Evolutionary conservation across 2,888 invertebrate genomes (phyloP).

Genomic region (Papilio gigon): DNA sequence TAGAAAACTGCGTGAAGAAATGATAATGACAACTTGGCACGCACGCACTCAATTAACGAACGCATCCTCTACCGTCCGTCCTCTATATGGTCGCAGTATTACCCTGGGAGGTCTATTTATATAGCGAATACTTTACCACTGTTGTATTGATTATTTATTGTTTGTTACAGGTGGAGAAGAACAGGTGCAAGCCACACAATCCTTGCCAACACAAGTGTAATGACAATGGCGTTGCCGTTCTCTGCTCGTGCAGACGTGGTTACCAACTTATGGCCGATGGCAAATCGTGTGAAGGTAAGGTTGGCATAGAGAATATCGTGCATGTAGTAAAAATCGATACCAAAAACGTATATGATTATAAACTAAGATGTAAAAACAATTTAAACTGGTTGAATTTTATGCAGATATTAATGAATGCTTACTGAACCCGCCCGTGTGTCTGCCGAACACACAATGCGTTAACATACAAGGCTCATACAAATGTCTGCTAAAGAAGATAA

Average conservation of each 20-base stretch:
- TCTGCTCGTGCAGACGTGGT: conserved; percentile 88
- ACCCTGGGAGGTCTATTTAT: too few species aligned
- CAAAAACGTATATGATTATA: too few species aligned
- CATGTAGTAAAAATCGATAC: too few species aligned
- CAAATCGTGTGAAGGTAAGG: conserved; percentile 84
- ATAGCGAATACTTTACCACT: neutral
- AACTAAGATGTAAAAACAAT: too few species aligned
- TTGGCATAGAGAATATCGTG: too few species aligned
- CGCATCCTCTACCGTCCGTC: too few species aligned
- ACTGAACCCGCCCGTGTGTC: conserved; percentile 82
- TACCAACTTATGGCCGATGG: conserved; percentile 86
- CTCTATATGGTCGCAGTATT: too few species aligned
- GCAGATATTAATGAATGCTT: conserved; percentile 91
- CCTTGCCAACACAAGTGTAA: conserved; percentile 89
- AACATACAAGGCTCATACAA: conserved; percentile 86
- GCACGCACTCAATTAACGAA: too few species aligned
- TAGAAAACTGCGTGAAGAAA: too few species aligned
- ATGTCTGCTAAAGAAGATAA: conserved; percentile 68
- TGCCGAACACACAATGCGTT: conserved; percentile 81
- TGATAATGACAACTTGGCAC: too few species aligned
- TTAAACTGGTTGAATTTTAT: neutral
- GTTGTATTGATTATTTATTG: neutral
- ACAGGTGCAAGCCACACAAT: conserved; percentile 84
- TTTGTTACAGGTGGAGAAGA: conserved; percentile 61
- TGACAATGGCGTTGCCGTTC: conserved; percentile 85